Conservation (phyloP, 2,797 vertebrate genomes). For the Neoniphon sammara region DNA sequence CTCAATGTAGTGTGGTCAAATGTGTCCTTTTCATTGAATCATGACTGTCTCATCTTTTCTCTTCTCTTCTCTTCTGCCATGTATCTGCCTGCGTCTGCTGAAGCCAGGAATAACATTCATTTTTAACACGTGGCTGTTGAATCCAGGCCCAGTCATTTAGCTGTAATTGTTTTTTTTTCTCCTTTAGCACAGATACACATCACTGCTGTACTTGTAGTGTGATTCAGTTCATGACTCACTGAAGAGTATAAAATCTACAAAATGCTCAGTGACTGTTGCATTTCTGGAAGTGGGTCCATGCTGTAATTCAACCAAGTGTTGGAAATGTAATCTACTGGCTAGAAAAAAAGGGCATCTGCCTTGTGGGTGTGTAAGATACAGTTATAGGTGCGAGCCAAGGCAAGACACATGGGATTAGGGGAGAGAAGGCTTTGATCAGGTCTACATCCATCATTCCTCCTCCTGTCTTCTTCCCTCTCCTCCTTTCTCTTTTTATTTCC, state of each 20-base stretch:
- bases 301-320: slow-evolving; percentile 23
- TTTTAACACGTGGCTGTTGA: slow-evolving; percentile 5
- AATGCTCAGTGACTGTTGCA: background rate
- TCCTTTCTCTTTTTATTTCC: background rate
- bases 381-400: slow-evolving; percentile 57
- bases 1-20: slow-evolving; percentile 33
- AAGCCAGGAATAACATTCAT: slow-evolving; percentile 7
- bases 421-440: slow-evolving; percentile 65
- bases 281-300: background rate
- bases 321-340: slow-evolving; percentile 39
- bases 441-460: background rate
- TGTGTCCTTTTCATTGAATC: slow-evolving; percentile 47
- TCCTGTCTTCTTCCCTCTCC: background rate
- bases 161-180: slow-evolving; percentile 3
- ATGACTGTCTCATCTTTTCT: slow-evolving; percentile 20
- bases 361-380: slow-evolving; percentile 50
- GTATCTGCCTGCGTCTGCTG: no score
- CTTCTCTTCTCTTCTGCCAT: slow-evolving; percentile 2
- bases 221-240: background rate
- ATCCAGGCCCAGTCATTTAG: background rate
- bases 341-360: slow-evolving; percentile 58
- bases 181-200: slow-evolving; percentile 1
- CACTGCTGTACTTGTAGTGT: background rate
- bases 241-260: background rate
- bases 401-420: slow-evolving; percentile 60